phyloP scores from a whole-genome alignment of 2,797 vertebrate species.

The Pangasius djambal region DNA sequence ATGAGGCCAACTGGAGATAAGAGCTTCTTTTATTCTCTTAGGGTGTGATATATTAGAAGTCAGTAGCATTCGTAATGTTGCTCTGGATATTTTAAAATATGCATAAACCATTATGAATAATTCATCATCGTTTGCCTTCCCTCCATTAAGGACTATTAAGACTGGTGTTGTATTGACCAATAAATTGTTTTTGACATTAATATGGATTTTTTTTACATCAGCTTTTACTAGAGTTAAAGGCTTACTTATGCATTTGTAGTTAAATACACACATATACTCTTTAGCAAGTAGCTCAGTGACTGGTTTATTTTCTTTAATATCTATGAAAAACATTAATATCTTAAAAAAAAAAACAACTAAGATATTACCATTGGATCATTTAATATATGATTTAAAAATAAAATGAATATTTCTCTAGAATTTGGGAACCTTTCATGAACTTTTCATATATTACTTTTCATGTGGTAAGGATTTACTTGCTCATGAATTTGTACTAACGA shows the following conservation, averaged over 20 bases:
- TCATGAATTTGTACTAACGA: too few species aligned
- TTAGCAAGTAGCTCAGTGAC: neutral
- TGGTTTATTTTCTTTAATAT: neutral
- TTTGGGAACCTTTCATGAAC: neutral
- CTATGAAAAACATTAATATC: neutral
- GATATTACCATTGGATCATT: neutral
- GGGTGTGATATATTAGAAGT: slow-evolving; percentile 37
- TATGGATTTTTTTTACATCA: slow-evolving; percentile 27
- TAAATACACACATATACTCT: neutral
- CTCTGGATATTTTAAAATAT: slow-evolving; percentile 42
- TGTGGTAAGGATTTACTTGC: too few species aligned
- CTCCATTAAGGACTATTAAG: slow-evolving; percentile 40
- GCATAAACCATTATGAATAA: slow-evolving; percentile 43
- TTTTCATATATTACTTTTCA: too few species aligned
- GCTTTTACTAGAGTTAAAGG: slow-evolving; percentile 1
- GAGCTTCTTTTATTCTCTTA: slow-evolving; percentile 28
- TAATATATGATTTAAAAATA: neutral
- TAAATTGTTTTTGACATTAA: slow-evolving; percentile 42
- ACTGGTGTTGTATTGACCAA: slow-evolving; percentile 31
- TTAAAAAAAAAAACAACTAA: neutral
- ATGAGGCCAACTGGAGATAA: slow-evolving; percentile 36
- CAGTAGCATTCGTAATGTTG: neutral
- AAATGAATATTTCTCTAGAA: neutral
- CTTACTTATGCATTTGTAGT: neutral
- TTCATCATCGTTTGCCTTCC: slow-evolving; percentile 37